phyloP scores from a whole-genome alignment of 1,140 invertebrate species.

The Elymnias hypermnestra region DNA sequence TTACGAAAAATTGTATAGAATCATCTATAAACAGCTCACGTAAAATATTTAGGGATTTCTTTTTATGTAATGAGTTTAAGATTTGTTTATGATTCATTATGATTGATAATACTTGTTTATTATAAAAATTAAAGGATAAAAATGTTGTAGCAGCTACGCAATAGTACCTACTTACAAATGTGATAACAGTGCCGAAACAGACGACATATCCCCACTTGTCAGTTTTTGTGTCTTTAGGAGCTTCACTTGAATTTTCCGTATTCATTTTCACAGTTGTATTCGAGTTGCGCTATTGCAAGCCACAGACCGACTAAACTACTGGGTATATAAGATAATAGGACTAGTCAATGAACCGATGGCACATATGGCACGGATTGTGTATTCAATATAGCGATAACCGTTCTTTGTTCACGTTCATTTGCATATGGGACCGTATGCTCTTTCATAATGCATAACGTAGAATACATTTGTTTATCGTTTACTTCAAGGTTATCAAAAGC shows the following conservation, averaged over 20 bases:
- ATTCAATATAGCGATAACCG: constrained; percentile 8
- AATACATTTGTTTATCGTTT: neutral
- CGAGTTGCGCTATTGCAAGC: constrained; percentile 8
- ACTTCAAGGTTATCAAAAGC: no score
- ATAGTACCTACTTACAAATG: constrained; percentile 81
- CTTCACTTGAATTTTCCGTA: constrained; percentile 6
- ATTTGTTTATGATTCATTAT: no score
- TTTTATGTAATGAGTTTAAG: no score
- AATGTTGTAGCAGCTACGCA: no score
- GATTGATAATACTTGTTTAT: no score
- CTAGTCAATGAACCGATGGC: neutral
- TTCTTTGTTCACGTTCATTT: constrained; percentile 9
- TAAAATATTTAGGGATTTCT: no score
- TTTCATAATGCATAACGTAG: neutral
- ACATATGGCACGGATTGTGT: neutral
- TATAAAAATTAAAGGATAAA: no score
- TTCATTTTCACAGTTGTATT: constrained; percentile 10
- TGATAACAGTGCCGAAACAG: constrained; percentile 76
- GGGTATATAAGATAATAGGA: constrained; percentile 16
- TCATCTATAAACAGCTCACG: no score
- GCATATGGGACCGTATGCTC: neutral
- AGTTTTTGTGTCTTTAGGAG: constrained; percentile 12
- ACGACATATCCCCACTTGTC: constrained; percentile 80
- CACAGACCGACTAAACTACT: constrained; percentile 4
- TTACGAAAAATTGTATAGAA: no score